Percentiles rank a stretch among this genome's conserved stretches.
phyloP scores from a whole-genome alignment of 2,113 vertebrate genomes.

The Fregata magnificens region DNA sequence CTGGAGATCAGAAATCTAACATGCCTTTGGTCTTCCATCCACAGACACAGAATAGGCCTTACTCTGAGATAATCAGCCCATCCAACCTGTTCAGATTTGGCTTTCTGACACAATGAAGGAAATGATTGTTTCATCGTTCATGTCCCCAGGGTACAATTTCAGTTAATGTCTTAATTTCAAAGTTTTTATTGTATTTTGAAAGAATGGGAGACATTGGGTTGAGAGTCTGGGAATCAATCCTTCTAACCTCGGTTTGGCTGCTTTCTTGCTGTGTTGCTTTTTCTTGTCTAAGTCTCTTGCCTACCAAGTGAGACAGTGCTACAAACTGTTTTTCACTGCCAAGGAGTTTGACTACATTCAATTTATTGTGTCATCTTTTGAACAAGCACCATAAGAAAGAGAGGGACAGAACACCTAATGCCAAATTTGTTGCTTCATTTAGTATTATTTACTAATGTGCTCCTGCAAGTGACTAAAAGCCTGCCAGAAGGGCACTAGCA shows the following conservation, averaged over 20 bases:
- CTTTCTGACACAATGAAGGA: neutral
- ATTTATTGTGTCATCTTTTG: neutral
- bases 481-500: neutral
- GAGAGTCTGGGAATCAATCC: neutral
- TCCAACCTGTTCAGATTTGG: neutral
- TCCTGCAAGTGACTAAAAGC: neutral
- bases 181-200: neutral
- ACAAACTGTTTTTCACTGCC: neutral
- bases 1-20: neutral
- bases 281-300: neutral
- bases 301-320: neutral
- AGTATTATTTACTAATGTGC: neutral
- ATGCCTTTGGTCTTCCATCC: neutral
- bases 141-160: neutral
- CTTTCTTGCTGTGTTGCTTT: neutral
- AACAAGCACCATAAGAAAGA: neutral
- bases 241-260: neutral
- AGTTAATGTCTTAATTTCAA: neutral
- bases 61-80: neutral
- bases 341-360: neutral
- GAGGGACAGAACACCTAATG: neutral
- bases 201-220: neutral
- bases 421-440: neutral
- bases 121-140: neutral
- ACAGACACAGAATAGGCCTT: neutral